Evolutionary conservation across 2,797 vertebrate genomes (phyloP).

Genomic region (Acrocephalus scirpaceus): DNA sequence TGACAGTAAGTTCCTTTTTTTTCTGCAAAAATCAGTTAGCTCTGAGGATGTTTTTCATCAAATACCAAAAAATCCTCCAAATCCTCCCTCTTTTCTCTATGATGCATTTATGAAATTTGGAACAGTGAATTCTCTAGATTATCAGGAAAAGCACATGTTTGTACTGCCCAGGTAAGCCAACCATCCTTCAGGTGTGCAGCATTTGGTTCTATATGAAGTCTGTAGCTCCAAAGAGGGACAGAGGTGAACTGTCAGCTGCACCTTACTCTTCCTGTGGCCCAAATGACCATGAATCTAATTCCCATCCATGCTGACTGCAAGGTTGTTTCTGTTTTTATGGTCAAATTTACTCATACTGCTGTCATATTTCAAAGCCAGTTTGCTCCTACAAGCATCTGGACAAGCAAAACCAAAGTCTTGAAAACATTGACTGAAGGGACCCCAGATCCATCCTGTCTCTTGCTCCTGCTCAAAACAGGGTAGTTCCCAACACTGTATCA

Average conservation of each 20-base stretch:
- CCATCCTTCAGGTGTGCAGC: not conserved
- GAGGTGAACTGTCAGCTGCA: not conserved
- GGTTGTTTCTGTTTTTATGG: not conserved
- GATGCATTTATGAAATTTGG: not conserved
- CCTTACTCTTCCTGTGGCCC: not conserved
- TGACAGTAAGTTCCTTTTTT: not conserved
- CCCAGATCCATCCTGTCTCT: not conserved
- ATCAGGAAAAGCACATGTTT: not conserved
- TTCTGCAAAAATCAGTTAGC: not conserved
- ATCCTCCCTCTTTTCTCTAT: not conserved
- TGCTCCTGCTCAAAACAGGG: not conserved
- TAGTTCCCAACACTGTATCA: not conserved
- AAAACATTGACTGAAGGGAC: not conserved
- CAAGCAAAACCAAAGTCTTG: not conserved
- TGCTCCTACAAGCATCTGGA: not conserved
- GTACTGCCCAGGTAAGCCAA: not conserved
- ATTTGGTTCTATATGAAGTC: not conserved
- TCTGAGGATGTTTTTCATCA: not conserved
- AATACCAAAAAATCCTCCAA: not conserved
- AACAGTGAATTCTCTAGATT: not conserved
- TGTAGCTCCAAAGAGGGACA: not conserved
- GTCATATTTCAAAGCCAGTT: not conserved
- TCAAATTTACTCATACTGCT: not conserved
- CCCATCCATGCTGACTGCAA: not conserved
- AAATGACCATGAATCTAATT: not conserved